phyloP scores from a whole-genome alignment of 2,113 vertebrate genomes.

The Myiagra hebetior region DNA sequence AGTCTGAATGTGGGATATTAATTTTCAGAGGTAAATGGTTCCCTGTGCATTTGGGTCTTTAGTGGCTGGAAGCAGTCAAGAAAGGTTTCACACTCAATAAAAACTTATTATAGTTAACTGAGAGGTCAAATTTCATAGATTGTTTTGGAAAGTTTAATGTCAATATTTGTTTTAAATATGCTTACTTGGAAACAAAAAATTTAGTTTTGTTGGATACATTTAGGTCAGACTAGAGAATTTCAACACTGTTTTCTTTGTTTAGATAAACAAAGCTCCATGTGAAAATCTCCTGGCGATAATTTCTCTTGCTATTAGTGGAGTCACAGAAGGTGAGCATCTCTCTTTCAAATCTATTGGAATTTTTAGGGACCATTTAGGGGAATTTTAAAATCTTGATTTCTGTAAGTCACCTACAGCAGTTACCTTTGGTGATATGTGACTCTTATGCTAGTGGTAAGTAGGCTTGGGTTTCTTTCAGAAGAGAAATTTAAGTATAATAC shows the following conservation, averaged over 20 bases:
- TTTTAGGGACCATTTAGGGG: neutral
- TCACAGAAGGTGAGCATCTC: conserved; percentile 86
- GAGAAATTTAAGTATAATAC: neutral
- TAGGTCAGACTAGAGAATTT: neutral
- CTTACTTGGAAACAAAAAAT: neutral
- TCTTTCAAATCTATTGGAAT: neutral
- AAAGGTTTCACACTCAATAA: neutral
- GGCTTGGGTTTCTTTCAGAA: neutral
- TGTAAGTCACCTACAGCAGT: neutral
- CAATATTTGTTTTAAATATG: neutral
- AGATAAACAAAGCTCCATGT: conserved; percentile 86
- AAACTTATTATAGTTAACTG: neutral
- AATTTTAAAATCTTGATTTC: neutral
- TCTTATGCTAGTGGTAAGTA: neutral
- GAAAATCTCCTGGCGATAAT: conserved; percentile 93
- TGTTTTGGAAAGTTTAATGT: neutral
- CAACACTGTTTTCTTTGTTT: conserved; percentile 24
- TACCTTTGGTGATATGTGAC: neutral
- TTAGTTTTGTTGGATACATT: neutral
- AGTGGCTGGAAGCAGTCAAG: neutral
- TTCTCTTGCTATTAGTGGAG: conserved; percentile 90
- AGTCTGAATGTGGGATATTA: neutral
- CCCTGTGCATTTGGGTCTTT: neutral
- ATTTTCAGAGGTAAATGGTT: neutral
- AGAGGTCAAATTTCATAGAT: neutral